Evolutionary conservation across 1,140 invertebrate genomes (phyloP).

Genomic region (Andrena cerasifolii): DNA sequence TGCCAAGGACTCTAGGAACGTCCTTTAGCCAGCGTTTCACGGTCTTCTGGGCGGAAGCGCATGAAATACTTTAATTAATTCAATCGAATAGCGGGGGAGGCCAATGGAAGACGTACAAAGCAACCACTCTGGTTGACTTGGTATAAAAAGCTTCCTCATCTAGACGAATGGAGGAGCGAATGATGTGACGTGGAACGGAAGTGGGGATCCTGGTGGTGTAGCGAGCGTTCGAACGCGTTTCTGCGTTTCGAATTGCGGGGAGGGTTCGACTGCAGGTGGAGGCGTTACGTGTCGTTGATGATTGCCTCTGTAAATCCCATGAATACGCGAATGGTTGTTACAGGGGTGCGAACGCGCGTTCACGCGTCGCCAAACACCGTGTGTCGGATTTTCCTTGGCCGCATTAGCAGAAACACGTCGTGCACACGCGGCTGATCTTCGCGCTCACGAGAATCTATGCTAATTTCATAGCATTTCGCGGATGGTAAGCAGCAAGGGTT

Average conservation of each 20-base stretch:
- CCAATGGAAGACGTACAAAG: too few species aligned
- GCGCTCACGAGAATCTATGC: conserved; percentile 62
- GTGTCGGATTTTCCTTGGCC: conserved; percentile 45
- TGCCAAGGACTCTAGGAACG: too few species aligned
- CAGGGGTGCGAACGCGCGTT: conserved; percentile 17
- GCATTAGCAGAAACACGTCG: conserved; percentile 59
- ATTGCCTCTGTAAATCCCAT: background rate
- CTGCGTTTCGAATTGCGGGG: background rate
- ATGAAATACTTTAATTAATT: background rate
- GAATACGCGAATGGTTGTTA: conserved; percentile 23
- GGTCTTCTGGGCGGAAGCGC: too few species aligned
- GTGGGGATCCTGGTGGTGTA: too few species aligned
- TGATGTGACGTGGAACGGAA: too few species aligned
- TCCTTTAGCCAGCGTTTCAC: too few species aligned
- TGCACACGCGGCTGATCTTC: conserved; percentile 60
- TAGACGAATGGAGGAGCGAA: too few species aligned
- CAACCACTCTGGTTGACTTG: too few species aligned
- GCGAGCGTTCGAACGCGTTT: background rate
- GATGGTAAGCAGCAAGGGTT: conserved; percentile 62
- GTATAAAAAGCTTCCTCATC: too few species aligned
- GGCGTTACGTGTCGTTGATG: background rate
- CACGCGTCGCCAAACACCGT: conserved; percentile 34
- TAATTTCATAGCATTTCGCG: conserved; percentile 64
- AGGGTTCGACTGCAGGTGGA: too few species aligned
- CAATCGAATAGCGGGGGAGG: background rate